Evolutionary conservation across 2,797 vertebrate species (phyloP), one percentile per base, ranked within the genome.

Genomic region (Sebastes aleutianus): DNA sequence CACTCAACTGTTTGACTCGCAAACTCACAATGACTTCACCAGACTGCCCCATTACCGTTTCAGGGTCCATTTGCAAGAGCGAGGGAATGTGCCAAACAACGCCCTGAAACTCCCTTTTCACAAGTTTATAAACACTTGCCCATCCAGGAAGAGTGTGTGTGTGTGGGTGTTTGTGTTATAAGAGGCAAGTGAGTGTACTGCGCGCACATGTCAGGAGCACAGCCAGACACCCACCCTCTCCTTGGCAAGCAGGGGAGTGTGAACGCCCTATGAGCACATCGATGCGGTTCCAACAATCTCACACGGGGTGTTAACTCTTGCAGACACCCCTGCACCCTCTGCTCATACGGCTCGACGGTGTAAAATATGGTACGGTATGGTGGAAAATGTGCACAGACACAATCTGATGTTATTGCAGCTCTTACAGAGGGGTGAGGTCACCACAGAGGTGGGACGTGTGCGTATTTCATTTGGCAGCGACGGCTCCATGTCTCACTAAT

Each of bases 241-340:
- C 68, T 71, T 88, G 86, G 91, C 89, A 87, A 87, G 84, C 81
- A 29, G 32, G 83, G 67, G 71, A 90, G 87, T 24, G 89, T 88
- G 85, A 90, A 94, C 93, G 81, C 94, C 94, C 93, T 84, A 66
- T 93, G 94, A 94, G 86, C 79, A 77, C 89, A 93, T 90, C 84
- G 10, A 3, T 20, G 61, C 8, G 59, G 50, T 67, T 91, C 84
- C 85, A 89, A 85, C 76, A 71, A 63, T 63, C 79, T 72, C 82
- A 80, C 66, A 67, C 9, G n/a, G 74, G 2, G 76, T 2, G 76
- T 89, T 91, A 91, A 92, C 89, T 79, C 82, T 80, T 68, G 13
- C 61, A 1, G 26, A 70, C 78, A 58, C n/a, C 80, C 7, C 68
- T 0, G 7, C 1, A 24, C 1, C 8, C 24, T 50, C 22, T 3